Evolutionary conservation across 2,113 vertebrate genomes (phyloP).

Genomic region (Axis porcinus): DNA sequence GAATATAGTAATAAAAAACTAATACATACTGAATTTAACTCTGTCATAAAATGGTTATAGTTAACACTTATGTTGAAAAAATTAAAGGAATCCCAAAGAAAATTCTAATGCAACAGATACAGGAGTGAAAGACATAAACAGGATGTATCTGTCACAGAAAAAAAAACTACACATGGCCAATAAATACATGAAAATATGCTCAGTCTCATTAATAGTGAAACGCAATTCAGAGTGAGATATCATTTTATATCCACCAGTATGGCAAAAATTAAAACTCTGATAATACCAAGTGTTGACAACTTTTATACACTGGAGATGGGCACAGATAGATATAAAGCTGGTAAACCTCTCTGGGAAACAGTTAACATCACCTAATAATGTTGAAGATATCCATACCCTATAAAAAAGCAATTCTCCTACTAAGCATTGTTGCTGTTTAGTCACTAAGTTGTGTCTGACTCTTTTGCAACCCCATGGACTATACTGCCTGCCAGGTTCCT

Average conservation of each 20-base stretch:
- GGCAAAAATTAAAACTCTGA: neutral
- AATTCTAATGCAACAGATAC: neutral
- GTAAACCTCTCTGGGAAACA: neutral
- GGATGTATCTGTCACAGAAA: neutral
- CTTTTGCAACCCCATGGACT: neutral
- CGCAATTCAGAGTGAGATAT: neutral
- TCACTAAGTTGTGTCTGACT: neutral
- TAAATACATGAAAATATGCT: neutral
- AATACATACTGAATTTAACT: neutral
- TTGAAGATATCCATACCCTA: neutral
- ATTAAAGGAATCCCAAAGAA: neutral
- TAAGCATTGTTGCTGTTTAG: neutral
- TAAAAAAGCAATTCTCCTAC: neutral
- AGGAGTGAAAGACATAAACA: neutral
- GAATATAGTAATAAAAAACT: neutral
- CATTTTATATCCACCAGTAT: neutral
- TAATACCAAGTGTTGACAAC: neutral
- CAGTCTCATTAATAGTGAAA: neutral
- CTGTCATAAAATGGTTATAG: neutral
- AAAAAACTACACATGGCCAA: neutral
- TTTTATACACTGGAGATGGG: neutral
- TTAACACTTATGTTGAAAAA: neutral
- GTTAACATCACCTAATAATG: neutral
- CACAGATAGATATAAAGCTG: neutral
- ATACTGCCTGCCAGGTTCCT: neutral